Conservation (phyloP, 2,113 vertebrate species). For the Odocoileus hemionus region DNA sequence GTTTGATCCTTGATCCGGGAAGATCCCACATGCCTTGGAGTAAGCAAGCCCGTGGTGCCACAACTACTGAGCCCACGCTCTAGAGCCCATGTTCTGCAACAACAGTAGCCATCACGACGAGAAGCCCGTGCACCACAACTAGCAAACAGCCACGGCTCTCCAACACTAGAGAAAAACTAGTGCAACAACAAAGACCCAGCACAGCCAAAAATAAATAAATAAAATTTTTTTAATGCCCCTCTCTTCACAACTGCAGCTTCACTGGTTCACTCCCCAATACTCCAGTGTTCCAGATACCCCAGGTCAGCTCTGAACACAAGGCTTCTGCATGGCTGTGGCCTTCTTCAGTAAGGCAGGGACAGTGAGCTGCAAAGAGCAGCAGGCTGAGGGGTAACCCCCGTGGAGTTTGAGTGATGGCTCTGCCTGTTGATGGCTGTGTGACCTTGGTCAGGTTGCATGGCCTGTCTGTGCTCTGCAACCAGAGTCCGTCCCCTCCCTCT, state of each 20-base stretch:
- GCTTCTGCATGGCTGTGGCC: not conserved
- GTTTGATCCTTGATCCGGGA: not conserved
- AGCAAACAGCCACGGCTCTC: not conserved
- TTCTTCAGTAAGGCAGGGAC: not conserved
- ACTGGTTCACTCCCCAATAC: accelerated
- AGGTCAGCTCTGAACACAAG: not conserved
- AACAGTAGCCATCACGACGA: not conserved
- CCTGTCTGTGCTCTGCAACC: not conserved
- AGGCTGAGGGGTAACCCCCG: accelerated
- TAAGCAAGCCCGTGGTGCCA: not conserved
- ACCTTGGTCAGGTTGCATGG: not conserved
- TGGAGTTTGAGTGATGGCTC: not conserved
- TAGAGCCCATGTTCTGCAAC: not conserved
- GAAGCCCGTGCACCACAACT: not conserved
- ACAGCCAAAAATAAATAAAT: not conserved
- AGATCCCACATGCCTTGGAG: not conserved
- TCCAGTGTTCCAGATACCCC: accelerated
- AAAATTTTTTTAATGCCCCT: not conserved
- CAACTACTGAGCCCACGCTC: not conserved
- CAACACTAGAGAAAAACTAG: not conserved
- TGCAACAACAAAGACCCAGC: not conserved
- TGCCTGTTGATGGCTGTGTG: not conserved
- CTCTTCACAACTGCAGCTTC: not conserved
- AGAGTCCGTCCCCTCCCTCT: not conserved
- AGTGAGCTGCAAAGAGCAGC: not conserved